These are phyloP conservation scores for Aleiodes testaceus DNA, from an alignment of 2,888 invertebrate species.

Conservation along the genomic window DNA sequence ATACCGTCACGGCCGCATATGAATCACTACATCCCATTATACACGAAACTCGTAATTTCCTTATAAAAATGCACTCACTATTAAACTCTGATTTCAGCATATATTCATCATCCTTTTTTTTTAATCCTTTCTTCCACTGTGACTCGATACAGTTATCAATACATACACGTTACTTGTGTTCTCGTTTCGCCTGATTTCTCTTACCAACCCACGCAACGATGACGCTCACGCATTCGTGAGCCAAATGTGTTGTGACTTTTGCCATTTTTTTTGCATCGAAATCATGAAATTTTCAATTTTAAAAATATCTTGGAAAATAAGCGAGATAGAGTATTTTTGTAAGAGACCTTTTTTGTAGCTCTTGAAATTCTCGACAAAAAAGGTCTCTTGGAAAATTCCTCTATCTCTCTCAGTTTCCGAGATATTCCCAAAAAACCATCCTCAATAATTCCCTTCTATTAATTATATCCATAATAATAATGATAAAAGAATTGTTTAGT, in stretches of 20 bases:
- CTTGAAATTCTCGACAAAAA: too few species aligned
- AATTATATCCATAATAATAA: too few species aligned
- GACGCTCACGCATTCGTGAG: constrained; percentile 25
- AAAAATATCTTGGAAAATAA: too few species aligned
- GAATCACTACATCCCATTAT: constrained; percentile 38
- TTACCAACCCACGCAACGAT: constrained; percentile 54
- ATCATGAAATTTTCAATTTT: too few species aligned
- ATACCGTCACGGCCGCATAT: constrained; percentile 1
- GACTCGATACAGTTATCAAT: constrained; percentile 34
- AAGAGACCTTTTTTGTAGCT: too few species aligned
- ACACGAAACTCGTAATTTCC: constrained; percentile 12
- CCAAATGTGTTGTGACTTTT: constrained; percentile 8
- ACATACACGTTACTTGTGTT: constrained; percentile 21
- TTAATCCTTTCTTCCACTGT: neutral
- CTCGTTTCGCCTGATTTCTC: constrained; percentile 59
- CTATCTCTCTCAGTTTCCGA: too few species aligned
- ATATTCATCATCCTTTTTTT: neutral
- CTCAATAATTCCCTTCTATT: neutral
- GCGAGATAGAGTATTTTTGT: too few species aligned
- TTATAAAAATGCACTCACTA: constrained; percentile 5
- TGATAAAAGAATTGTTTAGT: too few species aligned
- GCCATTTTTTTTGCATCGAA: neutral
- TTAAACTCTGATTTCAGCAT: constrained; percentile 22
- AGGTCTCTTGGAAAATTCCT: too few species aligned
- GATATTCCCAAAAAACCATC: too few species aligned